Percentiles rank a stretch among this genome's conserved stretches.
phyloP scores from a whole-genome alignment of 2,888 invertebrate species.

The Nephrotoma guestfalica region DNA sequence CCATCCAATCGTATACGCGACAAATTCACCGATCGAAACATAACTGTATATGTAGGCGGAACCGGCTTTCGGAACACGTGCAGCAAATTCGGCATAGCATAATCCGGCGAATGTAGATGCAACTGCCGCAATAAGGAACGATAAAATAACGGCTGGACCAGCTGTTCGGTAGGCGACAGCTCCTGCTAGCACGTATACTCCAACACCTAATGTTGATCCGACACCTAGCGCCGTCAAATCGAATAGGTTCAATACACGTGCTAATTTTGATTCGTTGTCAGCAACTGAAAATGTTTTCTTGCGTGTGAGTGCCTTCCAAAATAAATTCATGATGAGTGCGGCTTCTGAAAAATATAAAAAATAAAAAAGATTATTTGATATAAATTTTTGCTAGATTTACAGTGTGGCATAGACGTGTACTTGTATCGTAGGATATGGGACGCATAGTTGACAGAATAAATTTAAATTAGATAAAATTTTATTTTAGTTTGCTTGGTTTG shows the following conservation, averaged over 20 bases:
- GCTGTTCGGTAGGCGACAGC: constrained; percentile 73
- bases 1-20: constrained; percentile 73
- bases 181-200: constrained; percentile 91
- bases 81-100: constrained; percentile 73
- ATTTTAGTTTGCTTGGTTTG: too few relatives aligned
- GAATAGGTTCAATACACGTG: constrained; percentile 59
- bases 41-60: constrained; percentile 80
- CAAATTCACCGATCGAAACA: constrained; percentile 63
- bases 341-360: too few relatives aligned
- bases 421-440: too few relatives aligned
- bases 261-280: constrained; percentile 30
- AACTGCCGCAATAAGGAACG: constrained; percentile 81
- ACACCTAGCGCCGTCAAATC: constrained; percentile 81
- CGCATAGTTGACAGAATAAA: too few relatives aligned
- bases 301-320: constrained; percentile 28
- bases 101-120: constrained; percentile 81
- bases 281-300: constrained; percentile 37
- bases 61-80: constrained; percentile 65
- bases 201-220: constrained; percentile 80
- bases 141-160: constrained; percentile 82
- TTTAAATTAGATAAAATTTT: too few relatives aligned
- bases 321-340: neutral
- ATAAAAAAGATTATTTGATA: too few relatives aligned
- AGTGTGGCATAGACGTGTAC: too few relatives aligned
- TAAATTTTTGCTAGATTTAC: too few relatives aligned